Conservation (phyloP, 1,140 invertebrate species). For the Monomorium pharaonis region DNA sequence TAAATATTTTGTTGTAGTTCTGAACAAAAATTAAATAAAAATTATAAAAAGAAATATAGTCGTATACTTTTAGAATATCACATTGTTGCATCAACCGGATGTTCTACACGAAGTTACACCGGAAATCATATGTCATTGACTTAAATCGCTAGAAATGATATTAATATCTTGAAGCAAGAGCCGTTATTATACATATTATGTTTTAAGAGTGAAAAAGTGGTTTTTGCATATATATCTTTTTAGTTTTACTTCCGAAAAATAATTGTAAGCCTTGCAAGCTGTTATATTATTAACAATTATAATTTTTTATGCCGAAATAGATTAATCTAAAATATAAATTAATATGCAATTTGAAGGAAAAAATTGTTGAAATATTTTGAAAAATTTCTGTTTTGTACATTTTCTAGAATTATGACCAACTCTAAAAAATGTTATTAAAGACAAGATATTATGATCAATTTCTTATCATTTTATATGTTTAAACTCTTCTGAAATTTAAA, state of each 20-base stretch:
- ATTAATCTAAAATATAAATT: not conserved
- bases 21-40: not conserved
- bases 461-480: not conserved
- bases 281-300: not conserved
- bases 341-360: not conserved
- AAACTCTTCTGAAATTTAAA: not conserved
- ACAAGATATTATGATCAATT: not conserved
- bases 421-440: not conserved
- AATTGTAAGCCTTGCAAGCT: not conserved
- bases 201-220: not conserved
- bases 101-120: too few relatives aligned
- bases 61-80: not conserved
- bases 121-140: not conserved
- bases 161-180: not conserved
- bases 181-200: not conserved
- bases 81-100: constrained; percentile 28
- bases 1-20: not conserved
- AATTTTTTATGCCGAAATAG: not conserved
- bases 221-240: not conserved
- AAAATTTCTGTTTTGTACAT: not conserved
- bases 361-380: not conserved
- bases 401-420: not conserved
- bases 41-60: not conserved
- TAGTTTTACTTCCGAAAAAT: not conserved
- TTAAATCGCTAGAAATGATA: not conserved